Evolutionary conservation across 30 jellyfish, hydroid and myxozoan genomes (phyloP).

Genomic region (Pelagia noctiluca): DNA sequence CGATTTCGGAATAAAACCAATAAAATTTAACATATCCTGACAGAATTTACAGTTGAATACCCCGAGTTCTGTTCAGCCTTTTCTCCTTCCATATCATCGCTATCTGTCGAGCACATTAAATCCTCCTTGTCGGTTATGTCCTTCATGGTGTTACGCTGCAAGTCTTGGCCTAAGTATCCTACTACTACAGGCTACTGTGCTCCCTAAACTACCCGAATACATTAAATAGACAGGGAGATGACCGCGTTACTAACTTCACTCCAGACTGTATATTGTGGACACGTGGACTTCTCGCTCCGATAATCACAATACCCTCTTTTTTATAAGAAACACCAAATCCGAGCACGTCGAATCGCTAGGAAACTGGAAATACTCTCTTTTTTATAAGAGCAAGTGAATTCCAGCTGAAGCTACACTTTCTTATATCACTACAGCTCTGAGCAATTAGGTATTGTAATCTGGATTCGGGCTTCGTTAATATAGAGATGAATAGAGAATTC

Average conservation of each 20-base stretch:
- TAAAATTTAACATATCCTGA: neutral
- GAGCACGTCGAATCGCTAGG: too few relatives aligned
- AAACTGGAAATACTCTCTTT: too few relatives aligned
- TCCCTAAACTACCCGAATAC: conserved; percentile 77
- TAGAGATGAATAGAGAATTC: too few relatives aligned
- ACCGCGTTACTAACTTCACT: conserved; percentile 20
- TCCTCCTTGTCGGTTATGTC: conserved; percentile 70
- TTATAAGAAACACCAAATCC: conserved; percentile 78
- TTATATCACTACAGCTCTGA: too few relatives aligned
- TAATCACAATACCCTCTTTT: conserved; percentile 65
- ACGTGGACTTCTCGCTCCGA: conserved; percentile 97
- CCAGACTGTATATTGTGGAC: conserved; percentile 83
- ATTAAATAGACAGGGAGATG: conserved; percentile 61
- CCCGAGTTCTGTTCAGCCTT: conserved; percentile 68
- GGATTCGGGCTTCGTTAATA: too few relatives aligned
- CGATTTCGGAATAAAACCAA: conserved; percentile 5
- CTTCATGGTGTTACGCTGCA: conserved; percentile 49
- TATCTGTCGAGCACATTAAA: conserved; percentile 61
- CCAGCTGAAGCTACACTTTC: too few relatives aligned
- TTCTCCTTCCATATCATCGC: conserved; percentile 72
- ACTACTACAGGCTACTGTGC: conserved; percentile 70
- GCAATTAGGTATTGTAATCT: too few relatives aligned
- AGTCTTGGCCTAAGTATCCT: conserved; percentile 67
- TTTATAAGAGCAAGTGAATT: too few relatives aligned
- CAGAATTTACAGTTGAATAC: conserved; percentile 10